A percentile compares a stretch with the other conserved stretches of the same genome.
phyloP scores from a whole-genome alignment of 2,888 invertebrate genomes.

The Diploptera punctata region DNA sequence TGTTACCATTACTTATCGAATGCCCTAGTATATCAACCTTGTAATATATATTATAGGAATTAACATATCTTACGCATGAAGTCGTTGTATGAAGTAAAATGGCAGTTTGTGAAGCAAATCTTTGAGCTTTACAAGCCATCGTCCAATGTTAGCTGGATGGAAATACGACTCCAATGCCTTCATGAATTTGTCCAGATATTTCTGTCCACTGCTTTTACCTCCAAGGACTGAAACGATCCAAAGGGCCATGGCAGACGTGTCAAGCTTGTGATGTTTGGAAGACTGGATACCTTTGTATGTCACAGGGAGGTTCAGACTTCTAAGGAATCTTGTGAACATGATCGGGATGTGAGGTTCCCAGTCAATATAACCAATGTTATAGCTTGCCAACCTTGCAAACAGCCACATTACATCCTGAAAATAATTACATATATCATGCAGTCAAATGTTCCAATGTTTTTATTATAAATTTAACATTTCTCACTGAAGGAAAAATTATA shows the following conservation, averaged over 20 bases:
- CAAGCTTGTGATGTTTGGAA: constrained; percentile 62
- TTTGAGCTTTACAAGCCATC: constrained; percentile 74
- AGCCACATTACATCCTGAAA: constrained; percentile 73
- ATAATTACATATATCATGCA: no score
- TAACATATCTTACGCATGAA: constrained; percentile 54
- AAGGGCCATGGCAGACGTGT: constrained; percentile 54
- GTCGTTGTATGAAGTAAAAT: constrained; percentile 66
- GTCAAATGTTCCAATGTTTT: no score
- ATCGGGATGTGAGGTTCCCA: constrained; percentile 85
- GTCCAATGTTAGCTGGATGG: constrained; percentile 87
- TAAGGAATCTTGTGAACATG: constrained; percentile 75
- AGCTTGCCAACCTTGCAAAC: constrained; percentile 73
- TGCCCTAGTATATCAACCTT: no score
- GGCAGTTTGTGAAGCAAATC: constrained; percentile 74
- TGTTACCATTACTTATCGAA: no score
- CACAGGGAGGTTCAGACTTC: constrained; percentile 80
- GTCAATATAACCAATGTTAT: constrained; percentile 83
- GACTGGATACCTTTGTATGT: constrained; percentile 71
- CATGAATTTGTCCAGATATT: constrained; percentile 79
- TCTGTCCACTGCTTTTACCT: constrained; percentile 70
- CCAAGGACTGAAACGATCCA: constrained; percentile 67
- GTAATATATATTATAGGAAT: no score
- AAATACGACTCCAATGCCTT: constrained; percentile 85
- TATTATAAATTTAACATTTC: no score
- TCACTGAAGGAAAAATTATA: no score